Percentiles rank a stretch among this genome's conserved stretches.
phyloP scores from a whole-genome alignment of 1,140 invertebrate species.

The Adelges cooleyi region DNA sequence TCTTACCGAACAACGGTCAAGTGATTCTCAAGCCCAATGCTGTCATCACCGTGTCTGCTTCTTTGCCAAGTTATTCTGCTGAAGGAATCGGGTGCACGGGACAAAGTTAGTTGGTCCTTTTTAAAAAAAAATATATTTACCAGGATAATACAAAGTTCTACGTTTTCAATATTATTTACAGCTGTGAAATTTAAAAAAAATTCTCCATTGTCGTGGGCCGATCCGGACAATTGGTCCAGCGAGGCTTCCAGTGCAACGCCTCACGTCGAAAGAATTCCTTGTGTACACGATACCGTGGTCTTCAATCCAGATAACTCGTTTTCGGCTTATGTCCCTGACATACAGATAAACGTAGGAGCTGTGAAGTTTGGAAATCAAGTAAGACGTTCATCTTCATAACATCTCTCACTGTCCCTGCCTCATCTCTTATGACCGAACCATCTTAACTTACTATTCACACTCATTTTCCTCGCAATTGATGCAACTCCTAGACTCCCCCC shows the following conservation, averaged over 20 bases:
- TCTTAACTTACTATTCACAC: too few species aligned
- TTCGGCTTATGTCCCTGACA: neutral
- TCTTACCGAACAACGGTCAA: neutral
- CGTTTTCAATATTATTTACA: too few species aligned
- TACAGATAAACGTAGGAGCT: neutral
- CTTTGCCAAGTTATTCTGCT: neutral
- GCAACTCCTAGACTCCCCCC: too few species aligned
- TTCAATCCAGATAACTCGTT: slow-evolving; percentile 8
- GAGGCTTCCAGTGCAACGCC: neutral
- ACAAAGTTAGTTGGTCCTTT: neutral
- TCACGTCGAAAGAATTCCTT: slow-evolving; percentile 8
- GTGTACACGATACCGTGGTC: neutral
- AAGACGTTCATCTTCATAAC: too few species aligned
- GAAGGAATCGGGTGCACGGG: neutral
- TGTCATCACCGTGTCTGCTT: neutral
- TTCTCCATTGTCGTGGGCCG: neutral
- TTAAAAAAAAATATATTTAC: too few species aligned
- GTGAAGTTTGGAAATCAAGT: slow-evolving; percentile 12
- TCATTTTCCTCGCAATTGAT: too few species aligned
- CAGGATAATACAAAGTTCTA: too few species aligned
- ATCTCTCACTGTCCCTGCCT: too few species aligned
- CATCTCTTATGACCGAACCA: too few species aligned
- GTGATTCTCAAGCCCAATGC: slow-evolving; percentile 7
- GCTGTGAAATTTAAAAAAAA: slow-evolving; percentile 2
- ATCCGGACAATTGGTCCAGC: slow-evolving; percentile 7